Evolutionary conservation across 2,113 vertebrate species (phyloP).

Genomic region (Callospermophilus lateralis): DNA sequence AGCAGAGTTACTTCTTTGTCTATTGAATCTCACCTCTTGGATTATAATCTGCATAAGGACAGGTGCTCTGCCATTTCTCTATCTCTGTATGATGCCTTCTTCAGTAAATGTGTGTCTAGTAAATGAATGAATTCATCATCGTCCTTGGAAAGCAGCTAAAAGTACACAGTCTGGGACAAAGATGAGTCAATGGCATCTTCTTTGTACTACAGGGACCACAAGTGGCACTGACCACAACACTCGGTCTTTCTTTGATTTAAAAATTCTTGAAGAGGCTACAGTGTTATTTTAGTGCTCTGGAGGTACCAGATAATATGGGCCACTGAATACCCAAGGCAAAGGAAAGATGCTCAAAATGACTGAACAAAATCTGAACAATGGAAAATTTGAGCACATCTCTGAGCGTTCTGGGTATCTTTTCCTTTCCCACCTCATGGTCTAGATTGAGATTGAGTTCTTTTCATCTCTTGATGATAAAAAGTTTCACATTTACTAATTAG

Average conservation of each 20-base stretch:
- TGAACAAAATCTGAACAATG: background rate
- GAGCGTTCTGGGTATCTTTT: background rate
- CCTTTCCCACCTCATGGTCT: background rate
- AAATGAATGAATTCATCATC: background rate
- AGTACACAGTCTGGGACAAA: background rate
- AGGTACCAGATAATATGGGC: fast-evolving
- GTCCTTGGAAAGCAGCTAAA: background rate
- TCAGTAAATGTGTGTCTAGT: background rate
- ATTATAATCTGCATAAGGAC: background rate
- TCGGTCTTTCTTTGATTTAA: background rate
- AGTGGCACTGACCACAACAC: no score
- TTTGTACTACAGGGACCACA: background rate
- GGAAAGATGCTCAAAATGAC: background rate
- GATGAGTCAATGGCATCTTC: background rate
- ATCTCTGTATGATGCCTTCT: background rate
- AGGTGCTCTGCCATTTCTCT: background rate
- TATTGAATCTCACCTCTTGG: background rate
- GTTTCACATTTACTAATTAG: background rate
- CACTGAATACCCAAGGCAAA: background rate
- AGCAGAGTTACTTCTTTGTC: background rate
- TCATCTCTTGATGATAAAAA: background rate
- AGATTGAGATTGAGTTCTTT: background rate
- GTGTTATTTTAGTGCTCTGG: background rate
- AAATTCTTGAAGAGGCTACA: background rate
- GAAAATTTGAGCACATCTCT: background rate